Conservation (phyloP, 1,140 invertebrate species). For the Akabosia matsudoensis region DNA sequence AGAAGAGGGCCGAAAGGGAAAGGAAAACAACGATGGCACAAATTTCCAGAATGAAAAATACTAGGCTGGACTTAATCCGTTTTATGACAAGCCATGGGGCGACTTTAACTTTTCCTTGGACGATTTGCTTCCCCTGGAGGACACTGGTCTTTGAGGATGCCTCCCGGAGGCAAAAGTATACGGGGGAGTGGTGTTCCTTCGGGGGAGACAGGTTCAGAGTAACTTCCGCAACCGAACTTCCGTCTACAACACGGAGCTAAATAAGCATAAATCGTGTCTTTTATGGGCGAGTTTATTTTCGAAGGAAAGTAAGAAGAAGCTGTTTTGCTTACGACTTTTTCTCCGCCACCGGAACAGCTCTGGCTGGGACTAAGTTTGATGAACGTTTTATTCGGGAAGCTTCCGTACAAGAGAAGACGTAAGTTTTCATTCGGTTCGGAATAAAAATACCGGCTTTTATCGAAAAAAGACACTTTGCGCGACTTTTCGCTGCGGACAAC, state of each 20-base stretch:
- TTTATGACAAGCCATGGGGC: slow-evolving; percentile 49
- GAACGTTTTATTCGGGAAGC: background rate
- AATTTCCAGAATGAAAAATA: slow-evolving; percentile 51
- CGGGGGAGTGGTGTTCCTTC: background rate
- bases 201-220: background rate
- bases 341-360: no score
- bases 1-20: slow-evolving; percentile 58
- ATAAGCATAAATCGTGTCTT: background rate
- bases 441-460: background rate
- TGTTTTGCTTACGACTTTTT: no score
- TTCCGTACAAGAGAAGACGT: no score
- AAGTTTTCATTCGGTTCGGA: no score
- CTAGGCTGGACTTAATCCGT: background rate
- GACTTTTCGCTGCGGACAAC: slow-evolving; percentile 59
- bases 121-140: background rate
- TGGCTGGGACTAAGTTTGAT: background rate
- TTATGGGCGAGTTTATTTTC: no score
- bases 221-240: background rate
- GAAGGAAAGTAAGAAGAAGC: no score
- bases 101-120: background rate
- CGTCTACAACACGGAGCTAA: background rate
- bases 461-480: slow-evolving; percentile 63
- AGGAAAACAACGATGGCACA: slow-evolving; percentile 49
- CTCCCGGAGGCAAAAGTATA: background rate
- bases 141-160: background rate